Percentiles rank a stretch among this genome's conserved stretches.
phyloP scores from a whole-genome alignment of 2,888 invertebrate species.

The Lycophotia porphyrea region DNA sequence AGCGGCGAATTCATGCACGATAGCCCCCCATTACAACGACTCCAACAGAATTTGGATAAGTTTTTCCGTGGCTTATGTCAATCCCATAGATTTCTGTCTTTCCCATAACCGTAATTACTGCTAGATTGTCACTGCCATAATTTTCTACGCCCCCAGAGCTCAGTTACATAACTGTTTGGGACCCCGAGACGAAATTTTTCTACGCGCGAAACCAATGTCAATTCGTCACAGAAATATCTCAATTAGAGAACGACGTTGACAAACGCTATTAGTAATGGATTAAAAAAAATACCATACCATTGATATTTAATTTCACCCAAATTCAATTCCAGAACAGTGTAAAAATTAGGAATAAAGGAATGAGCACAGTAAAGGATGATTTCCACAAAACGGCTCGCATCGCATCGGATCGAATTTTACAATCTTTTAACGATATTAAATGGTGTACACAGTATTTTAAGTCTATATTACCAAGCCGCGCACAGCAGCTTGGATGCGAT shows the following conservation, averaged over 20 bases:
- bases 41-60: neutral
- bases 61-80: neutral
- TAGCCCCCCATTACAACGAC: neutral
- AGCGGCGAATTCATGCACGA: no score
- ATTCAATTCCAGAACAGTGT: neutral
- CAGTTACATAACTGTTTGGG: neutral
- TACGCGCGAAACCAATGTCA: neutral
- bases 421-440: no score
- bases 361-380: neutral
- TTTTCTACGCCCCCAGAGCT: neutral
- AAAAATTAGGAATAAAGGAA: neutral
- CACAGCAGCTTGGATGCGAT: no score
- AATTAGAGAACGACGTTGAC: constrained; percentile 1
- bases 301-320: neutral
- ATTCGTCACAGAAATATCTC: neutral
- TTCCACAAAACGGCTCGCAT: no score
- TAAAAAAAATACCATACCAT: neutral
- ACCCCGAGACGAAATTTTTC: neutral
- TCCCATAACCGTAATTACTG: neutral
- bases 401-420: no score
- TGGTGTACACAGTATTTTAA: no score
- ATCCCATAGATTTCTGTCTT: neutral
- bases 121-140: neutral
- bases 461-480: no score
- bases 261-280: neutral